These are phyloP conservation scores for silkworm (Bombyx mori) DNA, from an alignment of 1,140 invertebrate species.

Conservation along the genomic window DNA sequence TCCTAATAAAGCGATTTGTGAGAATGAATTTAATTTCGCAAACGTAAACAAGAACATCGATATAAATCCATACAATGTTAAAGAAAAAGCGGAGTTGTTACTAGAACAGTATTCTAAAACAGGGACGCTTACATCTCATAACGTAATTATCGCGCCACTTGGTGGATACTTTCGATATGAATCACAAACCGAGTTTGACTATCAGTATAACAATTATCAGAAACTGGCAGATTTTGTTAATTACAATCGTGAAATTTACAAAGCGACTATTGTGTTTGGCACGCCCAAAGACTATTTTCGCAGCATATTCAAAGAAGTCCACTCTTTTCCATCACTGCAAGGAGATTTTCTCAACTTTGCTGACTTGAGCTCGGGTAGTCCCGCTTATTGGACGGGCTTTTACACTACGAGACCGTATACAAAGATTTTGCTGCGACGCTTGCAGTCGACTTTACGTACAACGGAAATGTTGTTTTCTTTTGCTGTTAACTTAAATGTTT, in stretches of 20 bases:
- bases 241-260: conserved; percentile 75
- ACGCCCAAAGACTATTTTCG: conserved; percentile 87
- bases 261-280: conserved; percentile 83
- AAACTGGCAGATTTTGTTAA: conserved; percentile 86
- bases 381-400: conserved; percentile 93
- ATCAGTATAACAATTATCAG: conserved; percentile 88
- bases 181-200: conserved; percentile 84
- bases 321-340: conserved; percentile 78
- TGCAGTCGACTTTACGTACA: conserved; percentile 82
- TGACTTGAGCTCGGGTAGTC: conserved; percentile 83
- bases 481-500: conserved; percentile 76
- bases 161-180: conserved; percentile 88
- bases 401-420: conserved; percentile 89
- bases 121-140: conserved; percentile 85
- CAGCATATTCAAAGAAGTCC: conserved; percentile 72
- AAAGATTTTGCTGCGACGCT: conserved; percentile 85
- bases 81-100: conserved; percentile 83
- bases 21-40: conserved; percentile 39
- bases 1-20: conserved; percentile 32
- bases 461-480: conserved; percentile 89
- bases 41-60: conserved; percentile 71
- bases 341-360: conserved; percentile 94
- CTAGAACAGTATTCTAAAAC: conserved; percentile 86
- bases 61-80: conserved; percentile 81
- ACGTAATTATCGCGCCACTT: conserved; percentile 84